Conservation (phyloP, 2,797 vertebrate species). For the Pagetopsis macropterus region DNA sequence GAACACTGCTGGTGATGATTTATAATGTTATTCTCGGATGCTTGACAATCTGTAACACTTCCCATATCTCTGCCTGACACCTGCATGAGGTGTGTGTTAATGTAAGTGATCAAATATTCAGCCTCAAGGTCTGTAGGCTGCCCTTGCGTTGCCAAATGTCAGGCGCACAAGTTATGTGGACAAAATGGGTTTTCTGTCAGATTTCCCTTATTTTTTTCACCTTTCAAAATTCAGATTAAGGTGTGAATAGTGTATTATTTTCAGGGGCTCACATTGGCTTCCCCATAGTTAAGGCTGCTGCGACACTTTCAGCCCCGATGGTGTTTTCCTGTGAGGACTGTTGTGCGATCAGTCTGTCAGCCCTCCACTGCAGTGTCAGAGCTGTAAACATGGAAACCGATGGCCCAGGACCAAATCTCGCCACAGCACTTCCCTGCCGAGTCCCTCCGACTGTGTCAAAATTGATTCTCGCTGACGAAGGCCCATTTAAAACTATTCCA, state of each 20-base stretch:
- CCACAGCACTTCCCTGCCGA: slow-evolving; percentile 53
- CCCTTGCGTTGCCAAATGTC: not conserved
- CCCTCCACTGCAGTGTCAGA: slow-evolving; percentile 35
- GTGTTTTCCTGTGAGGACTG: slow-evolving; percentile 46
- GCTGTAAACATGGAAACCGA: slow-evolving; percentile 67
- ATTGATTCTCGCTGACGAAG: slow-evolving; percentile 62
- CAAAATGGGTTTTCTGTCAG: not conserved
- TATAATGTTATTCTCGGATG: slow-evolving; percentile 28
- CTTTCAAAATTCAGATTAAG: not conserved
- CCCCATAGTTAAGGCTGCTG: slow-evolving; percentile 17
- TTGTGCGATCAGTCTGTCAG: slow-evolving; percentile 62
- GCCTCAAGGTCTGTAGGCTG: slow-evolving; percentile 3
- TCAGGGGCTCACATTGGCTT: slow-evolving; percentile 9
- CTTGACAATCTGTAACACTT: slow-evolving; percentile 19
- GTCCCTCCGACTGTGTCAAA: slow-evolving; percentile 61
- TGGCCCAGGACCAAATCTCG: slow-evolving; percentile 62
- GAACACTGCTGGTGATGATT: slow-evolving; percentile 44
- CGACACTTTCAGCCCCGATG: slow-evolving; percentile 33
- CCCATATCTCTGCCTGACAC: not conserved
- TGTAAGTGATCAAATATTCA: slow-evolving; percentile 27
- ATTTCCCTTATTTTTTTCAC: not conserved
- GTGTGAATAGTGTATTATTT: slow-evolving; percentile 4
- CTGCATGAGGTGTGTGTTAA: slow-evolving; percentile 22
- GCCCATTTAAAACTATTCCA: slow-evolving; percentile 61
- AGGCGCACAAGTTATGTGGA: not conserved